phyloP scores from a whole-genome alignment of 1,140 invertebrate species.

The Heterodera schachtii region DNA sequence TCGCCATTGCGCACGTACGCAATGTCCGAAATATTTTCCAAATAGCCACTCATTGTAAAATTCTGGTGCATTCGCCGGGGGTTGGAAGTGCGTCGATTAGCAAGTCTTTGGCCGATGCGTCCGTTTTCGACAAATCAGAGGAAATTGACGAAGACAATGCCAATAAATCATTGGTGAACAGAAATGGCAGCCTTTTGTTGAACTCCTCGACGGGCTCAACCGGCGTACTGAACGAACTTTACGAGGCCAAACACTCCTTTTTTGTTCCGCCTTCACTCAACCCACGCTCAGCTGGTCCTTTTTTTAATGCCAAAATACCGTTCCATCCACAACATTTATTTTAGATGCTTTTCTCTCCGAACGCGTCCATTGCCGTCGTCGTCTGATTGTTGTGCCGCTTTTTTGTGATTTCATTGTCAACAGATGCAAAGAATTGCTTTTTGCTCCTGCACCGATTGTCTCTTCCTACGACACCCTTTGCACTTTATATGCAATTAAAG shows the following conservation, averaged over 20 bases:
- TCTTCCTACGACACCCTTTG: conserved; percentile 23
- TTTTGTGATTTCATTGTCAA: conserved; percentile 1
- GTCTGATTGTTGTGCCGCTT: conserved; percentile 8
- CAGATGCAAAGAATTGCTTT: not conserved
- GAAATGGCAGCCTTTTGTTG: not conserved
- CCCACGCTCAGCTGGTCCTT: conserved; percentile 21
- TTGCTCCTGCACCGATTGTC: conserved; percentile 23
- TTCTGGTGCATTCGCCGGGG: not conserved
- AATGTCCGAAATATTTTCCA: conserved; percentile 11
- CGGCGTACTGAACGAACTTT: conserved; percentile 22
- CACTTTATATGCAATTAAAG: conserved; percentile 22
- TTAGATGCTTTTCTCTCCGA: conserved; percentile 21
- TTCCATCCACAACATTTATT: not conserved
- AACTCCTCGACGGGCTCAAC: conserved; percentile 5
- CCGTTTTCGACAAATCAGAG: conserved; percentile 1
- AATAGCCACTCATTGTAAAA: conserved; percentile 16
- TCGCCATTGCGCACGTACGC: conserved; percentile 10
- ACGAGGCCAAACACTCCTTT: conserved; percentile 15
- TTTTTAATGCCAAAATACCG: not conserved
- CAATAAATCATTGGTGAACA: conserved; percentile 9
- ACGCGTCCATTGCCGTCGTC: not conserved
- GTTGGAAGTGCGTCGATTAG: not conserved
- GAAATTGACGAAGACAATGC: not conserved
- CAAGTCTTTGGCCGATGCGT: not conserved
- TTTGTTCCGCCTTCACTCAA: conserved; percentile 23